Percentiles rank a stretch among this genome's conserved stretches.
Evolutionary conservation across 2,888 invertebrate genomes (phyloP).

Genomic region (Sialis lutaria): DNA sequence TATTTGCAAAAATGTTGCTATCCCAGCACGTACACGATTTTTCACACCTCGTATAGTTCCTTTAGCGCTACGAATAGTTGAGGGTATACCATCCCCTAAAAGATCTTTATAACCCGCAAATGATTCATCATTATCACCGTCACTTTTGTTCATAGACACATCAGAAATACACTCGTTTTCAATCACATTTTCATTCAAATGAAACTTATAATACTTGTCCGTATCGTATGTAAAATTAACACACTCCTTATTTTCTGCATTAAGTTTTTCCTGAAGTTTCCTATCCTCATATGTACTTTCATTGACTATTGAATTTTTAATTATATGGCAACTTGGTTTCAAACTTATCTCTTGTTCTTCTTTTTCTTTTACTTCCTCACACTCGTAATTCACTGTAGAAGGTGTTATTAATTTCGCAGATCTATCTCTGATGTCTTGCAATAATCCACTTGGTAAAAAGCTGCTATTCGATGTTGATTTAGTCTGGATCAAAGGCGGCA

Average conservation of each 20-base stretch:
- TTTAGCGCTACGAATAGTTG: constrained; percentile 76
- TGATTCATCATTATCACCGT: constrained; percentile 37
- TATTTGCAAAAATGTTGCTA: constrained; percentile 84
- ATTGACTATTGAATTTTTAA: constrained; percentile 22
- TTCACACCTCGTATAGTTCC: constrained; percentile 89
- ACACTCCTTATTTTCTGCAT: constrained; percentile 28
- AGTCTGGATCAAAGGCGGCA: constrained; percentile 14
- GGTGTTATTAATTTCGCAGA: constrained; percentile 29
- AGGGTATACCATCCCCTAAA: constrained; percentile 40
- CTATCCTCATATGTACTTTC: constrained; percentile 53
- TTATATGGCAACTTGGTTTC: not conserved
- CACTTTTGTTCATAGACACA: constrained; percentile 20
- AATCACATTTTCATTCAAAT: constrained; percentile 54
- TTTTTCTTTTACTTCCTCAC: not conserved
- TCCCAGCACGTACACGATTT: constrained; percentile 86
- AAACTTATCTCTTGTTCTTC: not conserved
- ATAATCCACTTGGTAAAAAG: constrained; percentile 45
- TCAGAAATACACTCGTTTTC: constrained; percentile 24
- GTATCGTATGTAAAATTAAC: constrained; percentile 46
- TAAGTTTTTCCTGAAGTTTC: constrained; percentile 29
- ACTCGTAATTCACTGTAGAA: constrained; percentile 7
- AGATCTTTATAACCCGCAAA: constrained; percentile 67
- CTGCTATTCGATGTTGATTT: constrained; percentile 25
- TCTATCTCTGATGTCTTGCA: constrained; percentile 53
- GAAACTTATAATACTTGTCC: constrained; percentile 68